Percentiles rank a stretch among this genome's conserved stretches.
These are phyloP conservation scores for Chironex yamaguchii DNA, from an alignment of 30 jellyfish, hydroid and myxozoan species.

Conservation along the genomic window DNA sequence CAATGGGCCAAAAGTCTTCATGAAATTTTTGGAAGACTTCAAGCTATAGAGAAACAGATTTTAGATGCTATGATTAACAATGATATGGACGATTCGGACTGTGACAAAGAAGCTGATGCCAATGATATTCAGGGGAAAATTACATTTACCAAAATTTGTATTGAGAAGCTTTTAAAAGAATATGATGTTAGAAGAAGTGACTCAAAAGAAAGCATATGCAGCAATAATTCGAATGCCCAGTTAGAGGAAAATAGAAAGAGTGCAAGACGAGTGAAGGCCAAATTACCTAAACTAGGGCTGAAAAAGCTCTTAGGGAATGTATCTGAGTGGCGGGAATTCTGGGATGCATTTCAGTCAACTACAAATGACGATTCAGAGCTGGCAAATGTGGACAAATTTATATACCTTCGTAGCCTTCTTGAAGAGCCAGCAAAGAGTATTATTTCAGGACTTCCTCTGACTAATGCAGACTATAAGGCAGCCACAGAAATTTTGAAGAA, in stretches of 20 bases:
- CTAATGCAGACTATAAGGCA: conserved; percentile 27
- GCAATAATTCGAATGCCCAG: no score
- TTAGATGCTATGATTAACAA: background rate
- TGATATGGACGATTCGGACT: background rate
- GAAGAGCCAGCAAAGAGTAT: conserved; percentile 64
- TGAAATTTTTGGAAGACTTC: background rate
- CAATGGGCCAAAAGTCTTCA: conserved; percentile 6
- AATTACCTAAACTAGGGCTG: conserved; percentile 22
- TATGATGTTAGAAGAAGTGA: background rate
- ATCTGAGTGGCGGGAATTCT: conserved; percentile 46
- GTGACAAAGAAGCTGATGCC: conserved; percentile 11
- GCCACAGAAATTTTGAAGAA: conserved; percentile 36
- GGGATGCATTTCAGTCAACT: conserved; percentile 50
- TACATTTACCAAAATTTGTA: background rate
- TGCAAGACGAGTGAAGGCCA: background rate
- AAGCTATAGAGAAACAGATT: background rate
- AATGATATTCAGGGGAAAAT: background rate
- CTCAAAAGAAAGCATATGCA: background rate
- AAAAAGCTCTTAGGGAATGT: conserved; percentile 32
- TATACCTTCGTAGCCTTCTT: conserved; percentile 11
- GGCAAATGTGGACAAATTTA: conserved; percentile 46
- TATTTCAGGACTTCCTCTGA: conserved; percentile 55
- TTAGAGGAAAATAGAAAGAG: no score
- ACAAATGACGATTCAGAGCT: conserved; percentile 26
- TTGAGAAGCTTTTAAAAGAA: background rate